Conservation (phyloP, 2,888 invertebrate species). For the Microctonus aethiopoides region DNA sequence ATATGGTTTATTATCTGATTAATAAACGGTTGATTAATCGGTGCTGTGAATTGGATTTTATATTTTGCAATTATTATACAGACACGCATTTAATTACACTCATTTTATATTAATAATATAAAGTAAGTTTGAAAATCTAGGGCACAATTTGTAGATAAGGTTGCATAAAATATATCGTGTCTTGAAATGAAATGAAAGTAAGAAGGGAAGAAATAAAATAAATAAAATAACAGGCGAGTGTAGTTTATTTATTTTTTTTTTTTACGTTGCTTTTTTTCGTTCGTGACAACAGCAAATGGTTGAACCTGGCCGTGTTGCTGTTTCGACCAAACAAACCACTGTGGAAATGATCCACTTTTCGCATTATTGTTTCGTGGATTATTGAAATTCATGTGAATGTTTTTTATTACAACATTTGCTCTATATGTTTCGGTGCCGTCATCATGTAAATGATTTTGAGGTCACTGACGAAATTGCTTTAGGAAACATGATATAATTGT, state of each 20-base stretch:
- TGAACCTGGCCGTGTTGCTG: constrained; percentile 1
- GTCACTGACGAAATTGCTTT: constrained; percentile 3
- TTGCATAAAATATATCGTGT: constrained; percentile 22
- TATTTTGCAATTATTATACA: neutral
- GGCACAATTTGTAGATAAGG: constrained; percentile 12
- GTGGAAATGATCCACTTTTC: neutral
- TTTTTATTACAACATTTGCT: neutral
- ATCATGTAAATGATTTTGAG: neutral
- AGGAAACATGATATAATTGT: constrained; percentile 7
- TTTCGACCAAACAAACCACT: constrained; percentile 23
- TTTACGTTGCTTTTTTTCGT: constrained; percentile 10
- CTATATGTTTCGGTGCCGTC: neutral
- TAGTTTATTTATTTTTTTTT: constrained; percentile 1
- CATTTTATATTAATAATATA: neutral
- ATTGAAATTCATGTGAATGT: neutral
- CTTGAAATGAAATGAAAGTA: neutral
- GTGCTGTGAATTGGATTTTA: neutral
- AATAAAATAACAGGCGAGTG: neutral
- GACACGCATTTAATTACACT: neutral
- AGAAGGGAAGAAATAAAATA: neutral
- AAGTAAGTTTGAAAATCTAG: constrained; percentile 3
- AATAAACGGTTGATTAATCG: constrained; percentile 39
- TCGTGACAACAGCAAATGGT: constrained; percentile 18
- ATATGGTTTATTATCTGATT: constrained; percentile 41
- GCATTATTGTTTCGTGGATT: neutral